phyloP scores from a whole-genome alignment of 2,888 invertebrate genomes.

The Drosophila mettleri region DNA sequence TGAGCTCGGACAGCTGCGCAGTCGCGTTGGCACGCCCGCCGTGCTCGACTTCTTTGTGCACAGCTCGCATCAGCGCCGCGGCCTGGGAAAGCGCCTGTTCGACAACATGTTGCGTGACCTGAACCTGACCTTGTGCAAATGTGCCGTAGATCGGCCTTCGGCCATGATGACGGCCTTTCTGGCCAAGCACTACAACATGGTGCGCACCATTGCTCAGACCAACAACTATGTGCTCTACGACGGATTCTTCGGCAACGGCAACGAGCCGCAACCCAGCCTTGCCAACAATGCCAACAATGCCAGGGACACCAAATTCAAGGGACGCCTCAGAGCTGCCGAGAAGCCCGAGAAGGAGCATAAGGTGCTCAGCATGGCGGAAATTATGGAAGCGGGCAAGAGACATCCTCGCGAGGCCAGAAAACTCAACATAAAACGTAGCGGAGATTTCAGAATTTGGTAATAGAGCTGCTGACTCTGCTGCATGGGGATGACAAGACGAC shows the following conservation, averaged over 20 bases:
- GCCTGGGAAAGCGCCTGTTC: conserved; percentile 92
- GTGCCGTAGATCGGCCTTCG: conserved; percentile 97
- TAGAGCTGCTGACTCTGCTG: background rate
- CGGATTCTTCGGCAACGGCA: conserved; percentile 89
- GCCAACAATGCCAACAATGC: background rate
- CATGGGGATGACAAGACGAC: background rate
- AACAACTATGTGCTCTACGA: conserved; percentile 94
- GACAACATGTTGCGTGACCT: conserved; percentile 92
- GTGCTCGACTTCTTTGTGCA: conserved; percentile 96
- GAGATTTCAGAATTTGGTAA: background rate
- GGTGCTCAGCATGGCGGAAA: conserved; percentile 22
- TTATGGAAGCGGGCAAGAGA: conserved; percentile 3
- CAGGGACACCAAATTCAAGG: background rate
- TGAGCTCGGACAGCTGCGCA: conserved; percentile 88
- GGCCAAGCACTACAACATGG: conserved; percentile 90
- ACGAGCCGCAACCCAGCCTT: too few species aligned
- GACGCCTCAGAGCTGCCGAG: background rate
- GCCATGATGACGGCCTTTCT: conserved; percentile 93
- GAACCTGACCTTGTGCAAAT: conserved; percentile 88
- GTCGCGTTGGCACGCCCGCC: conserved; percentile 92
- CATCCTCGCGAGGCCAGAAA: background rate
- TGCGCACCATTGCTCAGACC: conserved; percentile 89
- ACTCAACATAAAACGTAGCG: background rate
- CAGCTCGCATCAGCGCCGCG: conserved; percentile 92
- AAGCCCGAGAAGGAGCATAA: background rate